Conservation (phyloP, 2,888 invertebrate species). For the Chymomyza amoena region DNA sequence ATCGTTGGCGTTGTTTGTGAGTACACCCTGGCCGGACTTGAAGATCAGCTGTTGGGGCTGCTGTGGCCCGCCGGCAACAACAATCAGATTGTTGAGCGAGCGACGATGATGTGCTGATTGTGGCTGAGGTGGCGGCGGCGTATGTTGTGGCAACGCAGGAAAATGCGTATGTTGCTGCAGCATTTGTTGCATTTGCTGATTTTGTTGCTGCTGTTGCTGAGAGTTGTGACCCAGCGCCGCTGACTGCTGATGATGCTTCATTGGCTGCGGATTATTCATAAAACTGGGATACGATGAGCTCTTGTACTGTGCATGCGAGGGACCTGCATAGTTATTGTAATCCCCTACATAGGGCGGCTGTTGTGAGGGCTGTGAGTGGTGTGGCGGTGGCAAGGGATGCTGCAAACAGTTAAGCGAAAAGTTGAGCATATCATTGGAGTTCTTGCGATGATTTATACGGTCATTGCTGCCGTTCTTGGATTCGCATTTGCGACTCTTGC, state of each 20-base stretch:
- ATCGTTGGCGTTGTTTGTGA: slow-evolving; percentile 55
- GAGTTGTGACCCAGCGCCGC: slow-evolving; percentile 15
- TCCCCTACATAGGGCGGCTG: slow-evolving; percentile 35
- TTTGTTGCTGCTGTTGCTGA: slow-evolving; percentile 55
- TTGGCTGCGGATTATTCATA: slow-evolving; percentile 62
- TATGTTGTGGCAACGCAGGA: slow-evolving; percentile 67
- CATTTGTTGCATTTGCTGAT: slow-evolving; percentile 63
- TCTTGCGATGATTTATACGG: slow-evolving; percentile 77
- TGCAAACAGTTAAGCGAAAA: slow-evolving; percentile 68
- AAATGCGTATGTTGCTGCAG: slow-evolving; percentile 70
- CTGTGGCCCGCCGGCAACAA: slow-evolving; percentile 74
- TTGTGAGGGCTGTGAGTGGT: slow-evolving; percentile 56
- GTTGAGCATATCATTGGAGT: slow-evolving; percentile 76
- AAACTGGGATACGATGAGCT: slow-evolving; percentile 78
- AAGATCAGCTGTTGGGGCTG: slow-evolving; percentile 74
- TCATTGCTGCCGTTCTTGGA: slow-evolving; percentile 76
- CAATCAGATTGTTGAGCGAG: slow-evolving; percentile 77
- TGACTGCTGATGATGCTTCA: slow-evolving; percentile 38
- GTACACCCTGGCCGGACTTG: slow-evolving; percentile 73
- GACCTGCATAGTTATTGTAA: slow-evolving; percentile 60
- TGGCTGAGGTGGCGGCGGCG: slow-evolving; percentile 55
- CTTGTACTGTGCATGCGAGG: slow-evolving; percentile 71
- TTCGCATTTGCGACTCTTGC: slow-evolving; percentile 76
- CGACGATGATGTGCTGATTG: slow-evolving; percentile 68
- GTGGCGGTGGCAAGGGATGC: slow-evolving; percentile 48